Conservation (phyloP, 64 coral and sea anemone genomes). For the Porites australiensis region DNA sequence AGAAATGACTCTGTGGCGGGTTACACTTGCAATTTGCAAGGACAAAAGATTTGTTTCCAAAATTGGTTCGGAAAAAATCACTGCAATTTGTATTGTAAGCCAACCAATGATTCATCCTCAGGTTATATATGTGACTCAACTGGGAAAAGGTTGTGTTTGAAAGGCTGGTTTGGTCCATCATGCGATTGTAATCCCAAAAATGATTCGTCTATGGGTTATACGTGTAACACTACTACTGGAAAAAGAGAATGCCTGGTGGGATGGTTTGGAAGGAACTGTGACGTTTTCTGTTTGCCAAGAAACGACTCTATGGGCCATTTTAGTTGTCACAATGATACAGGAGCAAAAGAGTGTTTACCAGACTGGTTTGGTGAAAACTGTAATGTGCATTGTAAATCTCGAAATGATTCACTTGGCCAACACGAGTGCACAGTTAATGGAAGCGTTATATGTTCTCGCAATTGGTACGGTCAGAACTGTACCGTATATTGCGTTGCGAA, state of each 20-base stretch:
- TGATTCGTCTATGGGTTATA: conserved; percentile 62
- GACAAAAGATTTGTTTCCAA: conserved; percentile 65
- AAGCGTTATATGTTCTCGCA: conserved; percentile 47
- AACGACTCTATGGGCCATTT: conserved; percentile 80
- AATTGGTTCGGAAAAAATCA: conserved; percentile 79
- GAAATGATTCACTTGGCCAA: conserved; percentile 58
- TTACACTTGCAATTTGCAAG: conserved; percentile 57
- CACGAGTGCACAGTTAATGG: conserved; percentile 69
- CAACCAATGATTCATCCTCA: conserved; percentile 64
- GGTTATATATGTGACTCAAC: conserved; percentile 71
- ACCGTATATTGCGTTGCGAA: conserved; percentile 26
- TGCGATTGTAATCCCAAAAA: conserved; percentile 78
- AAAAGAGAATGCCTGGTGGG: conserved; percentile 38
- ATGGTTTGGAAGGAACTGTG: conserved; percentile 67
- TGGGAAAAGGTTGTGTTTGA: conserved; percentile 63
- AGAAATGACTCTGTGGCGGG: conserved; percentile 77
- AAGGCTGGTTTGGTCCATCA: conserved; percentile 79
- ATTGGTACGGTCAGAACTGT: conserved; percentile 79
- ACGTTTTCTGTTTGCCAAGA: conserved; percentile 46
- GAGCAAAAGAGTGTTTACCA: conserved; percentile 82
- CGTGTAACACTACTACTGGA: conserved; percentile 73
- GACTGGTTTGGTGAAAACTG: conserved; percentile 85
- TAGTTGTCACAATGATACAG: conserved; percentile 65
- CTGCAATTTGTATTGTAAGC: conserved; percentile 69
- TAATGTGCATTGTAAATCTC: conserved; percentile 49